These are phyloP conservation scores for Tinea trinotella DNA, from an alignment of 2,888 invertebrate species.

Conservation along the genomic window DNA sequence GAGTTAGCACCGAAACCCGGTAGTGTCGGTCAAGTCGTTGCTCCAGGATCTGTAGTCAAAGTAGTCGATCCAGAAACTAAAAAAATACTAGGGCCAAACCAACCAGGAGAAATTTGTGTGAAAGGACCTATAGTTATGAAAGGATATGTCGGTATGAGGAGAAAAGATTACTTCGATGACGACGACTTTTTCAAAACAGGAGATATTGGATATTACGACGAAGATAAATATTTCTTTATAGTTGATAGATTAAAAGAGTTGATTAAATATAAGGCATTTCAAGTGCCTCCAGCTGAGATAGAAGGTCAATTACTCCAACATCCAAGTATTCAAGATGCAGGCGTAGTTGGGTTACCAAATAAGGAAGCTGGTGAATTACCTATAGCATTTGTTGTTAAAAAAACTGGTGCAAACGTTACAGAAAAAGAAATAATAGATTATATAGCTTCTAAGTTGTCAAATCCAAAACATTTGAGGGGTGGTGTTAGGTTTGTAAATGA, in stretches of 20 bases:
- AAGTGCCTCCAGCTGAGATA: constrained; percentile 87
- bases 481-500: constrained; percentile 78
- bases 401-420: constrained; percentile 58
- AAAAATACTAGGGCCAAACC: constrained; percentile 72
- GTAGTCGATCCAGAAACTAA: constrained; percentile 74
- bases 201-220: constrained; percentile 53
- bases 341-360: constrained; percentile 83
- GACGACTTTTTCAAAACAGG: constrained; percentile 84
- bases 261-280: constrained; percentile 54
- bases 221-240: constrained; percentile 43
- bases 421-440: constrained; percentile 71
- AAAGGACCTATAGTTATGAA: constrained; percentile 84
- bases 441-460: constrained; percentile 69
- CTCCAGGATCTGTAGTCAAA: constrained; percentile 36
- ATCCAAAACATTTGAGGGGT: constrained; percentile 80
- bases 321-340: constrained; percentile 80
- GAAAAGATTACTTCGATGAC: constrained; percentile 79
- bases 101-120: constrained; percentile 85
- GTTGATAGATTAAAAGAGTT: constrained; percentile 54
- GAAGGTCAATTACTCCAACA: constrained; percentile 86
- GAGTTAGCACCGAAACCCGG: constrained; percentile 30
- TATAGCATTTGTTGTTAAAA: constrained; percentile 78
- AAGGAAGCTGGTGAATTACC: constrained; percentile 80
- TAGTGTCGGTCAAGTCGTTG: constrained; percentile 36
- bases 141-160: constrained; percentile 80